Percentiles rank a stretch among this genome's conserved stretches.
These are phyloP conservation scores for Schlechtendalia chinensis DNA, from an alignment of 1,140 invertebrate species.

Conservation along the genomic window DNA sequence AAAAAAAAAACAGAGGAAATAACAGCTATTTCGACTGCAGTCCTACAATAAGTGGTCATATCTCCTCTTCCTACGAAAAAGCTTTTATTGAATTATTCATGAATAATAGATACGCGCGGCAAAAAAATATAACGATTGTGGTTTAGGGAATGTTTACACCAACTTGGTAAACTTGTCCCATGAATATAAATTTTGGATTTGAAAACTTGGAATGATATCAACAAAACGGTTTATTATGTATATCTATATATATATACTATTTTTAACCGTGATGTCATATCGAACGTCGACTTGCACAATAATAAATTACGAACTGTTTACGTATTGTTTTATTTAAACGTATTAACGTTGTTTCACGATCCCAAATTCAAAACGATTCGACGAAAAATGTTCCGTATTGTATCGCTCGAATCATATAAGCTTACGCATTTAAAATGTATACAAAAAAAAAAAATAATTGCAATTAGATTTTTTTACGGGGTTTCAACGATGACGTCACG, in stretches of 20 bases:
- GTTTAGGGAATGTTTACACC: conserved; percentile 38
- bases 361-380: no score
- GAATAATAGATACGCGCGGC: conserved; percentile 31
- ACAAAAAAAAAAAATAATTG: no score
- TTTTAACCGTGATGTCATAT: neutral
- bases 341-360: no score
- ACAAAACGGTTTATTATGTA: neutral
- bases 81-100: conserved; percentile 49
- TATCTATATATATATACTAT: neutral
- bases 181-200: conserved; percentile 39
- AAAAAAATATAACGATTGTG: conserved; percentile 38
- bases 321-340: neutral
- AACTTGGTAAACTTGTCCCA: conserved; percentile 47
- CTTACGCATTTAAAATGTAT: no score
- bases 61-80: conserved; percentile 27
- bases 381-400: no score
- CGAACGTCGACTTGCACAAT: neutral
- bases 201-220: neutral
- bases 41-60: neutral
- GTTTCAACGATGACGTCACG: no score
- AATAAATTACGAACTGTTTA: neutral
- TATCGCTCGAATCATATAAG: no score
- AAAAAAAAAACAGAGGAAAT: conserved; percentile 12
- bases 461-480: no score
- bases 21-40: conserved; percentile 32